Conservation (phyloP, 2,113 vertebrate species). For the Ranitomeya variabilis region DNA sequence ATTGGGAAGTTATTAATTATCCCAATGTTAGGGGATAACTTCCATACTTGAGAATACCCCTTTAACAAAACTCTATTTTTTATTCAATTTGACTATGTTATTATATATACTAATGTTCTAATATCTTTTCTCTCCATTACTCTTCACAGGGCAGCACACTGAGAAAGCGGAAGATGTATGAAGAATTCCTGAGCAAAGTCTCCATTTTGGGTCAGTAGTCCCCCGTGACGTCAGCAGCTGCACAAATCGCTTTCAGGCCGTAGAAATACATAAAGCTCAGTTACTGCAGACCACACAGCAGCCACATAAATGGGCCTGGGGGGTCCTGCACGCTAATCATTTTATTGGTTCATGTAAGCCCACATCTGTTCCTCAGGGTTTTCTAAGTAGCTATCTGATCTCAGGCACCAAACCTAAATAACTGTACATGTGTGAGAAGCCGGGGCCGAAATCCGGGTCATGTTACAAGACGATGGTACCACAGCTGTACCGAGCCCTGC, state of each 20-base stretch:
- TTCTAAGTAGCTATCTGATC: conserved; percentile 50
- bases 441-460: conserved; percentile 55
- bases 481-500: no score
- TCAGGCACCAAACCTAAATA: conserved; percentile 45
- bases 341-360: conserved; percentile 49
- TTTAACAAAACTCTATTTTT: no score
- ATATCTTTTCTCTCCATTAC: conserved; percentile 38
- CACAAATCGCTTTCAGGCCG: conserved; percentile 19
- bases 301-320: conserved; percentile 47
- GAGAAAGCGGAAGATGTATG: conserved; percentile 96
- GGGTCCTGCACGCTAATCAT: conserved; percentile 46
- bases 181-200: conserved; percentile 96
- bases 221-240: conserved; percentile 13
- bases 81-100: not conserved
- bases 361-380: conserved; percentile 47
- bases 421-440: conserved; percentile 50
- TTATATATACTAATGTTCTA: not conserved
- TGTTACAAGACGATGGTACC: no score
- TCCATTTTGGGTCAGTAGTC: conserved; percentile 91
- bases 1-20: no score
- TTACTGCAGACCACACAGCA: conserved; percentile 54
- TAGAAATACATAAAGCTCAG: conserved; percentile 23
- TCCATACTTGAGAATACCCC: no score
- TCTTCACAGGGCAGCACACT: conserved; percentile 88
- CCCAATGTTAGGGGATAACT: no score